phyloP scores from a whole-genome alignment of 2,113 vertebrate species.

The Chloroceryle aenea region DNA sequence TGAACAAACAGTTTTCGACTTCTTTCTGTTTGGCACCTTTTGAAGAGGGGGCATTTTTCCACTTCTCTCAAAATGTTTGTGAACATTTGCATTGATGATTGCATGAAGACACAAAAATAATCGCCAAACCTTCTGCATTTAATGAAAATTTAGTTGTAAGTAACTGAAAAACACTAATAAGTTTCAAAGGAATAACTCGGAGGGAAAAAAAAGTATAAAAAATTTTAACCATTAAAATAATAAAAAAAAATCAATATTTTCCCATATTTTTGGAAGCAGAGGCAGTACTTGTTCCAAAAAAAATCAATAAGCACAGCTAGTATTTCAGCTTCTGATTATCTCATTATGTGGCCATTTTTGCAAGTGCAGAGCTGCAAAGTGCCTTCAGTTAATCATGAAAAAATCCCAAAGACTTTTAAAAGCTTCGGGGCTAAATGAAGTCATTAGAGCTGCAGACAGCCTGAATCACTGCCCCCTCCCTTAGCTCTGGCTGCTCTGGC shows the following conservation, averaged over 20 bases:
- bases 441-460: not conserved
- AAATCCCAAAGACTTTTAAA: not conserved
- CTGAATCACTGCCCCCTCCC: not conserved
- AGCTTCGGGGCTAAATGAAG: not conserved
- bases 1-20: not conserved
- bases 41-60: not conserved
- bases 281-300: not conserved
- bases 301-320: not conserved
- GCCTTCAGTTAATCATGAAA: not conserved
- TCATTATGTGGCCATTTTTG: not conserved
- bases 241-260: not conserved
- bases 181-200: not conserved
- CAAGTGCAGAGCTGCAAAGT: not conserved
- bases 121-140: not conserved
- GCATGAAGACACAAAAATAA: not conserved
- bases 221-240: not conserved
- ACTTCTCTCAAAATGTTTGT: not conserved
- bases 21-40: not conserved
- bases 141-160: not conserved
- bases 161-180: not conserved
- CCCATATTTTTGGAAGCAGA: not conserved
- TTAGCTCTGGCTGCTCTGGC: not conserved
- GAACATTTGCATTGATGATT: not conserved
- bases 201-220: not conserved
- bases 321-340: slow-evolving; percentile 31